phyloP scores from a whole-genome alignment of 2,113 vertebrate species.

The Brachypteracias leptosomus region DNA sequence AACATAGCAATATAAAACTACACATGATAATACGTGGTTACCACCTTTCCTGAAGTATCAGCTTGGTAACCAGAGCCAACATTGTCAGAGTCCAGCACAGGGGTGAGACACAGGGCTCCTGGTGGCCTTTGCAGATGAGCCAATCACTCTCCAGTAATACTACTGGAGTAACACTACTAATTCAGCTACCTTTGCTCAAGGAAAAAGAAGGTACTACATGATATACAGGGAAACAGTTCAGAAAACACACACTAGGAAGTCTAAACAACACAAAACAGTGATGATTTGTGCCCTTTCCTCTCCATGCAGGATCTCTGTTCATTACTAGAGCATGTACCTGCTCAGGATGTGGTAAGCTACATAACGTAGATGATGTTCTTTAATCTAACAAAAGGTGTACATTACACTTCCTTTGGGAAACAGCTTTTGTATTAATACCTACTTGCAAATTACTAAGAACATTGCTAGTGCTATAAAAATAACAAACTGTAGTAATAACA shows the following conservation, averaged over 20 bases:
- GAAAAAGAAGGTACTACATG: neutral
- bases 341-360: neutral
- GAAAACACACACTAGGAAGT: neutral
- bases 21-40: neutral
- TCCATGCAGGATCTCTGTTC: neutral
- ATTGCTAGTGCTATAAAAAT: neutral
- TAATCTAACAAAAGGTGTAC: neutral
- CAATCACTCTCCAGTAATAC: neutral
- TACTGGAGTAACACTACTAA: neutral
- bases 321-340: neutral
- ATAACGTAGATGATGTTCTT: neutral
- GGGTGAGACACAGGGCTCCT: neutral
- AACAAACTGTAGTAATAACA: constrained; percentile 23
- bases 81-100: neutral
- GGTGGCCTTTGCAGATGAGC: neutral
- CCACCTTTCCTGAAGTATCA: neutral
- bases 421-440: neutral
- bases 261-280: neutral
- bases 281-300: neutral
- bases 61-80: neutral
- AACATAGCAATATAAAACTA: neutral
- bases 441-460: constrained; percentile 23
- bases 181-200: neutral
- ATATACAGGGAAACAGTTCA: neutral
- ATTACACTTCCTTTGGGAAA: neutral